Conservation (phyloP, 35 echinoderm and acorn worm genomes). For the Ophioderma brevispina region DNA sequence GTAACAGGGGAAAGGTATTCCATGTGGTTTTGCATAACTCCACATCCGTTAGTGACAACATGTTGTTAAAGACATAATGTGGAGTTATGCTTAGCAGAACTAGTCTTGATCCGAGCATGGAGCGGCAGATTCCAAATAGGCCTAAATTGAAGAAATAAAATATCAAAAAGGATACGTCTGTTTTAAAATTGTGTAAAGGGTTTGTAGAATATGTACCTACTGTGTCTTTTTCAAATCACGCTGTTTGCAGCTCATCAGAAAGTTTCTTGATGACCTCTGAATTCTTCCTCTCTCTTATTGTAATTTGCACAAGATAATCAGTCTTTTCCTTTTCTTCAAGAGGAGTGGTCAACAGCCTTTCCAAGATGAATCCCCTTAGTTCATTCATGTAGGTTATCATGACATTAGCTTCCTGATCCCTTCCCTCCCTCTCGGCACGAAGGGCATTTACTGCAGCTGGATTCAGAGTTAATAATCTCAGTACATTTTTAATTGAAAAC, state of each 20-base stretch:
- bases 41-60: no score
- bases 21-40: no score
- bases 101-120: no score
- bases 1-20: no score
- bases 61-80: no score
- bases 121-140: no score
- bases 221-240: slow-evolving; percentile 87
- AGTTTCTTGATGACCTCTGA: slow-evolving; percentile 95
- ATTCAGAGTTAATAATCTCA: slow-evolving; percentile 73
- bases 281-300: slow-evolving; percentile 90
- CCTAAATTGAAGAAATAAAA: no score
- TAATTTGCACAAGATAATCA: slow-evolving; percentile 85
- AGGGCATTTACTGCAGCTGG: slow-evolving; percentile 92
- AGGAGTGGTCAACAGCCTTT: slow-evolving; percentile 88
- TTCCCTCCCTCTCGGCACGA: slow-evolving; percentile 39
- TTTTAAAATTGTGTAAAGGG: no score
- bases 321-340: slow-evolving; percentile 94
- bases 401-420: slow-evolving; percentile 62
- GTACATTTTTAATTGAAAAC: slow-evolving; percentile 86
- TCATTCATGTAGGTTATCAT: slow-evolving; percentile 84
- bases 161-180: no score
- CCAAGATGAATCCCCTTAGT: slow-evolving; percentile 83
- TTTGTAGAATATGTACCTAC: slow-evolving; percentile 68
- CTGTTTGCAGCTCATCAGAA: slow-evolving; percentile 73
- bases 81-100: no score